phyloP scores from a whole-genome alignment of 37 sponge, comb jelly and placozoan genomes.

The Beroe forskalii region DNA sequence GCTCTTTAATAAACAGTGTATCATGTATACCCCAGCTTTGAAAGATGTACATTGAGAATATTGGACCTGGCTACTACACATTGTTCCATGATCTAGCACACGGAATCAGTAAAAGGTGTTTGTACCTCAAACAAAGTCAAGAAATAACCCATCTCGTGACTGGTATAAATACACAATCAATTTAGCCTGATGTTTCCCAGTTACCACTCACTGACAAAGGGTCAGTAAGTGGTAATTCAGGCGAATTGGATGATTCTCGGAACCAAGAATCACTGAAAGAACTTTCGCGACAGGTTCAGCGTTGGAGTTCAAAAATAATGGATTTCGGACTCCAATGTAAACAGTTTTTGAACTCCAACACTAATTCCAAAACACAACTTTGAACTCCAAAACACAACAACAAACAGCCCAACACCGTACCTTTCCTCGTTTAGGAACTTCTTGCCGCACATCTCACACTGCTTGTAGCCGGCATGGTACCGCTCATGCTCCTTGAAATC shows the following conservation, averaged over 20 bases:
- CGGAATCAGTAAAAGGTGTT: not conserved
- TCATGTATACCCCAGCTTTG: too few relatives aligned
- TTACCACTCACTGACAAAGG: not conserved
- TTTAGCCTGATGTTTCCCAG: slow-evolving; percentile 21
- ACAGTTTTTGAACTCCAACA: too few relatives aligned
- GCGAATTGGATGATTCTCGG: too few relatives aligned
- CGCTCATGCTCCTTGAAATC: slow-evolving; percentile 45
- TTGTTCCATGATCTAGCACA: not conserved
- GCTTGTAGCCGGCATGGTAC: slow-evolving; percentile 56
- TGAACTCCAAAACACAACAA: too few relatives aligned
- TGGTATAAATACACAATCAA: not conserved
- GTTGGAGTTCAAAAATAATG: too few relatives aligned
- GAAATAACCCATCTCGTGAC: not conserved
- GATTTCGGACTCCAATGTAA: too few relatives aligned
- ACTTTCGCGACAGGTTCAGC: too few relatives aligned
- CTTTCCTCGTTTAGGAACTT: slow-evolving; percentile 56
- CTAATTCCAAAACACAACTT: too few relatives aligned
- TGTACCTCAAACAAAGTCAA: slow-evolving; percentile 56
- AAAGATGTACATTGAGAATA: slow-evolving; percentile 9
- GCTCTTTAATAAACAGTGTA: too few relatives aligned
- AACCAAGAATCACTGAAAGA: too few relatives aligned
- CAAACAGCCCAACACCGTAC: not conserved
- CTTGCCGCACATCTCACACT: slow-evolving; percentile 33
- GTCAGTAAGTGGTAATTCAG: not conserved
- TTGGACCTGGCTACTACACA: slow-evolving; percentile 21